These are phyloP conservation scores for Cinclus cinclus DNA, from an alignment of 2,113 vertebrate genomes.

Conservation along the genomic window DNA sequence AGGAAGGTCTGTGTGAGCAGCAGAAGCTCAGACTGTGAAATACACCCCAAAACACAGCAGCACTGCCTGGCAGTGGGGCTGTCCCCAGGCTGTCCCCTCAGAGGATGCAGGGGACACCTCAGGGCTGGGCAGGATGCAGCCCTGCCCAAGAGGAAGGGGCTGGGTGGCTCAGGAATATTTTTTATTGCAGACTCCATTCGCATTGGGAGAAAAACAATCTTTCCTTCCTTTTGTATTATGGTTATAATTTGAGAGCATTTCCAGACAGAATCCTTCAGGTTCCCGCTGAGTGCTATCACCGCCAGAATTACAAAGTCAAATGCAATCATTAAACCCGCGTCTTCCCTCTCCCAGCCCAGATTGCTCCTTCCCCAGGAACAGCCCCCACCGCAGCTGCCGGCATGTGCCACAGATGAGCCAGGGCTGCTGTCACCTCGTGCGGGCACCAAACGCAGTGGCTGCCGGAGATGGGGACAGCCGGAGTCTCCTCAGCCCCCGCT, in stretches of 20 bases:
- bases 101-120: background rate
- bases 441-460: fast-evolving
- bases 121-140: background rate
- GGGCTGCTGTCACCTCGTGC: fast-evolving
- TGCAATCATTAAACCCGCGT: slow-evolving; percentile 62
- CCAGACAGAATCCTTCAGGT: slow-evolving; percentile 53
- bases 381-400: background rate
- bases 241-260: slow-evolving; percentile 60
- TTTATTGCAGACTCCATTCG: background rate
- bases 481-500: background rate
- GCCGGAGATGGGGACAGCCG: fast-evolving
- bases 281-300: slow-evolving; percentile 36
- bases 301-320: slow-evolving; percentile 72
- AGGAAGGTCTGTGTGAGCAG: background rate
- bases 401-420: background rate
- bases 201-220: slow-evolving; percentile 41
- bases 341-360: slow-evolving; percentile 28
- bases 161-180: background rate
- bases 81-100: background rate
- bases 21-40: background rate
- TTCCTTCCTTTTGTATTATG: slow-evolving; percentile 49
- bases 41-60: background rate
- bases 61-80: background rate
- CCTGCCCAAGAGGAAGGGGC: background rate
- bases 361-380: background rate